A percentile compares a stretch with the other conserved stretches of the same genome.
Evolutionary conservation across 35 echinoderm and acorn worm genomes (phyloP).

Genomic region (Patiria miniata): DNA sequence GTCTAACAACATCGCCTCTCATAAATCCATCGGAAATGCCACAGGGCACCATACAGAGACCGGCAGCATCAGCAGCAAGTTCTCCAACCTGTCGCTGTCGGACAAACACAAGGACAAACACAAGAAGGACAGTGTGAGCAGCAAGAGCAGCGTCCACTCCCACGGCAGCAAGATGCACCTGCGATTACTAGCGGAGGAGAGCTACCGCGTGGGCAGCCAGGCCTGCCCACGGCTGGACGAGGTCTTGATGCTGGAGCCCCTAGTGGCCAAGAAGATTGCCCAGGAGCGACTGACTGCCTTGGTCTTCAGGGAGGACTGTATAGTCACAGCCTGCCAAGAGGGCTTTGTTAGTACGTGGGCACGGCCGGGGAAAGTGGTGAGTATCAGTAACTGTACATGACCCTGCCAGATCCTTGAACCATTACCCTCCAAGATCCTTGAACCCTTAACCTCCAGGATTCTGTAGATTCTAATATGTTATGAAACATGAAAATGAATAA

Average conservation of each 20-base stretch:
- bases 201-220: constrained; percentile 76
- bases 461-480: too few species aligned
- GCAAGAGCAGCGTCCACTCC: constrained; percentile 83
- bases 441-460: too few species aligned
- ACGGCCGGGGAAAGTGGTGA: constrained; percentile 99
- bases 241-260: constrained; percentile 82
- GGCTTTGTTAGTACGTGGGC: constrained; percentile 98
- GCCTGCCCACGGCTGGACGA: constrained; percentile 94
- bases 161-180: constrained; percentile 92
- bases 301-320: constrained; percentile 92
- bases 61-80: constrained; percentile 66
- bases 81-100: constrained; percentile 74
- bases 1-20: constrained; percentile 78
- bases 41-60: constrained; percentile 56
- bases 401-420: too few species aligned
- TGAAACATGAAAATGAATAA: too few species aligned
- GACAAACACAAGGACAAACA: constrained; percentile 93
- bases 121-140: constrained; percentile 93
- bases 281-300: constrained; percentile 89
- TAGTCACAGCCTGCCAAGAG: constrained; percentile 95
- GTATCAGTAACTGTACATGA: not conserved
- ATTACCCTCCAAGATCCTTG: too few species aligned
- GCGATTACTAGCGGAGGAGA: constrained; percentile 76
- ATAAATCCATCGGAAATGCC: constrained; percentile 50
- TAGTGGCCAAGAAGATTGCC: constrained; percentile 93